phyloP scores from a whole-genome alignment of 2,797 vertebrate species.

The Chromis chromis region DNA sequence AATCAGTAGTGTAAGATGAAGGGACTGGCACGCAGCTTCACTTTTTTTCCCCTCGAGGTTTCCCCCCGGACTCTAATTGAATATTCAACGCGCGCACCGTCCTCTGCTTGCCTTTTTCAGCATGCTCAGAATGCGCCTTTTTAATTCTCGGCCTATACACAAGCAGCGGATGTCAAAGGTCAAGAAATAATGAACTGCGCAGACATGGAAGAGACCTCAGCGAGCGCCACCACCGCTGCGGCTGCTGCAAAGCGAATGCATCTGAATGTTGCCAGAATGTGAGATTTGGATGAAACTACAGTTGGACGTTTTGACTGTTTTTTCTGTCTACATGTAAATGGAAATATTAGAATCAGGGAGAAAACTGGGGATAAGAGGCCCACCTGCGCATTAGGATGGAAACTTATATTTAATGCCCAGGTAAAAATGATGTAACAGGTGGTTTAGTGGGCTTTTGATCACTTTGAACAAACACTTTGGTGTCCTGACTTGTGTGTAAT shows the following conservation, averaged over 20 bases:
- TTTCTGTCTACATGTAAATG: constrained; percentile 10
- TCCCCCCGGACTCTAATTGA: constrained; percentile 73
- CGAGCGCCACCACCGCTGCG: constrained; percentile 19
- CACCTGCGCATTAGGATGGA: background rate
- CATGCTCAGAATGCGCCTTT: constrained; percentile 77
- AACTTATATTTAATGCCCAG: background rate
- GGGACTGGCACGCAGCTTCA: constrained; percentile 74
- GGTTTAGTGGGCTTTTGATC: background rate
- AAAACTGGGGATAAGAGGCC: background rate
- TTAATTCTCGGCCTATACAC: constrained; percentile 87
- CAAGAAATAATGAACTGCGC: constrained; percentile 95
- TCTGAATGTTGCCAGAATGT: constrained; percentile 21
- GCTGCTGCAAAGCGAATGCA: constrained; percentile 16
- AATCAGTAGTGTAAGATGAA: constrained; percentile 80
- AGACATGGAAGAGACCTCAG: constrained; percentile 88
- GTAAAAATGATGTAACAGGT: background rate
- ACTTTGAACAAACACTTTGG: constrained; percentile 9
- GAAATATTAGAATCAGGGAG: background rate
- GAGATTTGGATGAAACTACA: constrained; percentile 31
- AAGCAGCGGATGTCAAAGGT: constrained; percentile 91
- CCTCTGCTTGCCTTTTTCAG: constrained; percentile 76
- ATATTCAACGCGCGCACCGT: constrained; percentile 80
- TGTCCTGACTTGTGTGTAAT: background rate
- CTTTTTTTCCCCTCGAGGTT: constrained; percentile 34
- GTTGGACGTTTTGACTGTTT: constrained; percentile 4